phyloP scores from a whole-genome alignment of 64 coral and sea anemone species.

The Montipora sp. region DNA sequence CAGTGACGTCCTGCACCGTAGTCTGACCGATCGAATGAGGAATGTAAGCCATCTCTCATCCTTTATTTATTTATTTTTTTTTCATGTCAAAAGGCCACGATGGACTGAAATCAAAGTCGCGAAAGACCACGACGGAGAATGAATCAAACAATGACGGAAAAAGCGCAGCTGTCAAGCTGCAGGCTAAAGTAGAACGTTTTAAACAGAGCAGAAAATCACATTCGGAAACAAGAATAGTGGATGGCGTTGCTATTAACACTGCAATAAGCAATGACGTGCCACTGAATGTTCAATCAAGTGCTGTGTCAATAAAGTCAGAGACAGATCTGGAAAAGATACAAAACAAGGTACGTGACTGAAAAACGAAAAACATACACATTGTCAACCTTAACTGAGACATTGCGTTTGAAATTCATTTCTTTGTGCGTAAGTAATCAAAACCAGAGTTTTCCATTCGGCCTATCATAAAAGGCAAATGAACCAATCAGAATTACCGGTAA shows the following conservation, averaged over 20 bases:
- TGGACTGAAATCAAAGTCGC: not conserved
- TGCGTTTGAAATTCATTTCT: no score
- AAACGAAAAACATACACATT: no score
- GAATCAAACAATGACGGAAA: constrained; percentile 34
- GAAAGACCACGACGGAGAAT: not conserved
- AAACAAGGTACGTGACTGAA: constrained; percentile 11
- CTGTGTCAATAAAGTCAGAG: constrained; percentile 58
- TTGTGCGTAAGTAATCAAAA: no score
- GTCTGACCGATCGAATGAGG: not conserved
- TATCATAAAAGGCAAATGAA: not conserved
- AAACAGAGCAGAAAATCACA: constrained; percentile 78
- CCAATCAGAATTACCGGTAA: not conserved
- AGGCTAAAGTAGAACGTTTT: constrained; percentile 55
- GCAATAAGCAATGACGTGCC: constrained; percentile 42
- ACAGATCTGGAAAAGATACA: constrained; percentile 38
- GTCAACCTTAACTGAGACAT: no score
- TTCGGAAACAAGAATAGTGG: constrained; percentile 92
- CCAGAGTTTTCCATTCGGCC: no score
- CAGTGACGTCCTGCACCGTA: no score
- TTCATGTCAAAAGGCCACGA: not conserved
- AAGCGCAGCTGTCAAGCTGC: constrained; percentile 14
- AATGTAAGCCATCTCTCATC: not conserved
- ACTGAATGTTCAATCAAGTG: constrained; percentile 67
- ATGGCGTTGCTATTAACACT: constrained; percentile 89
- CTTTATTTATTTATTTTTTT: not conserved